phyloP scores from a whole-genome alignment of 1,140 invertebrate genomes.

The Vanessa atalanta region DNA sequence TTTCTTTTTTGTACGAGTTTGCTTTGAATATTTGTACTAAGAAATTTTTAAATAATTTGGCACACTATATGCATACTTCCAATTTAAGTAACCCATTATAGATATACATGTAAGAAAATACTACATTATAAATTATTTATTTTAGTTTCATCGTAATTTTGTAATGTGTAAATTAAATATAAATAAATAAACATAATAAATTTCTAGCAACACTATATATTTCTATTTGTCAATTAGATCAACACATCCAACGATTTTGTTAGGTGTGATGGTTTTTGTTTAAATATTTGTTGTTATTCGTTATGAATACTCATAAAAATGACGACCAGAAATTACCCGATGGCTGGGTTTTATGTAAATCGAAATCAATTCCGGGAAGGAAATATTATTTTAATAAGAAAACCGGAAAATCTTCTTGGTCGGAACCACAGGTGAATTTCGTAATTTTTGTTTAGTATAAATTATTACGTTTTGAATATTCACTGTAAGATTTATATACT shows the following conservation, averaged over 20 bases:
- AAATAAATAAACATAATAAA: neutral
- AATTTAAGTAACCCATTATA: no score
- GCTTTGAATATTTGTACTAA: no score
- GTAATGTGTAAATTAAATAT: no score
- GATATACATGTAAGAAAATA: no score
- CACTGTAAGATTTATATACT: neutral
- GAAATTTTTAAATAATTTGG: no score
- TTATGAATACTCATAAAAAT: constrained; percentile 60
- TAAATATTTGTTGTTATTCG: constrained; percentile 39
- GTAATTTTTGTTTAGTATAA: constrained; percentile 42
- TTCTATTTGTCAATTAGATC: constrained; percentile 34
- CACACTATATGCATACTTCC: no score
- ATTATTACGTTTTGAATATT: constrained; percentile 20
- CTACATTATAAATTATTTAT: no score
- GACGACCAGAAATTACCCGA: constrained; percentile 53
- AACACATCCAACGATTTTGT: constrained; percentile 36
- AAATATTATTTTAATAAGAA: constrained; percentile 74
- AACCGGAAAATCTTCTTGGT: constrained; percentile 74
- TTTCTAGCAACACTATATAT: constrained; percentile 5
- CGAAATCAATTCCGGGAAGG: constrained; percentile 71
- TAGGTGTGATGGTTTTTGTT: constrained; percentile 34
- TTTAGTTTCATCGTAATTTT: no score
- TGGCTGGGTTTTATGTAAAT: constrained; percentile 68
- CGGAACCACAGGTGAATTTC: constrained; percentile 67
- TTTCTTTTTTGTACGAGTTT: no score